Evolutionary conservation across 2,113 vertebrate species (phyloP), one percentile per base, ranked within the genome.

Genomic region (Barbus barbus): DNA sequence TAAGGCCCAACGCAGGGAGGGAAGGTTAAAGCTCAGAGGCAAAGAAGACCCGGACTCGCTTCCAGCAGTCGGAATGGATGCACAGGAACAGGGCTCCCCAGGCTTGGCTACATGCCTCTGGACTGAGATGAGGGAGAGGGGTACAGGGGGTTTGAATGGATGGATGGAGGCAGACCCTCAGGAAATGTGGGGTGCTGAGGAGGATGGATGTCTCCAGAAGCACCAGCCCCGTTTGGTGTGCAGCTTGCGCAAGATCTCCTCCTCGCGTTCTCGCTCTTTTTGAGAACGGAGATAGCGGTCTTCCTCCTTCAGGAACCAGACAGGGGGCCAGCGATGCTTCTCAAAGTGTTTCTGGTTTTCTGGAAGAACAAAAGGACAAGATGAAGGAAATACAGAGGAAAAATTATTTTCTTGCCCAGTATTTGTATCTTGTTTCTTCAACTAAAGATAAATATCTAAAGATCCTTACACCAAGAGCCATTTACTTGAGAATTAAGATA

Each of bases 301-400:
- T 88, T 97, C 96, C 90, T 96, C 96, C 87, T 96, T 97, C 82
- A 97, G 93, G 92, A 96, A 96, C 96, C 96, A 97, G 67, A 97
- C 93, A 0, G 96, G 96, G 1, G 96, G 96, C 96, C 96, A 97
- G 58, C 96, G 96, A 84, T 95, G 94, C 88, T 95, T 95, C 92
- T 97, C 96, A 77, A 96, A 97, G 90, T 97, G 94, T 13, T 84
- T 93, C 92, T 92, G 95, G 90, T 96, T 97, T 56, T 95, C 96
- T 97, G 81, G 1, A 79, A 36, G n/a, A 81, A 20, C 6, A 28
- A 46, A 26, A 8, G n/a, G 5, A 51, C 65, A 26, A 48, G n/a
- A 63, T 12, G 26, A 51, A 51, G 18, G 18, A 51, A 51, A 51
- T 51, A 51, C 14, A 48, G 46, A 1, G 46, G 13, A 51, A 26